Conservation (phyloP, 2,797 vertebrate species). For the Carcharodon carcharias region DNA sequence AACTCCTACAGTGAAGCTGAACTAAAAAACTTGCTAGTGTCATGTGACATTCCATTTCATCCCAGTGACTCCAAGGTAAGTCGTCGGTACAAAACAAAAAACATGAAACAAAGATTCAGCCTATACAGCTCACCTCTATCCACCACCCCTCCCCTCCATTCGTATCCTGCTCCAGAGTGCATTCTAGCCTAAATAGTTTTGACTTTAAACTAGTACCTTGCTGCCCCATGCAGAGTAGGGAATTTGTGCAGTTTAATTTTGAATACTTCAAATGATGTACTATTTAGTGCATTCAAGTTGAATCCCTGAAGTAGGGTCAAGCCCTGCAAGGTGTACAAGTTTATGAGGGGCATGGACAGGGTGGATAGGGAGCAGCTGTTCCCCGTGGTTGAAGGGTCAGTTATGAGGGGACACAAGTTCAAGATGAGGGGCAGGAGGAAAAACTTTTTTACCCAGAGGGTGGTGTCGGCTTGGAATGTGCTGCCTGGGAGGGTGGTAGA, state of each 20-base stretch:
- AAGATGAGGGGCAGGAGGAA: no score
- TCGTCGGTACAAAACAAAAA: background rate
- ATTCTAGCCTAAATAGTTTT: background rate
- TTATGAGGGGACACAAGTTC: no score
- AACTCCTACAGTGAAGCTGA: constrained; percentile 70
- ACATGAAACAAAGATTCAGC: background rate
- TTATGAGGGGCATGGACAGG: no score
- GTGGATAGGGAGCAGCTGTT: no score
- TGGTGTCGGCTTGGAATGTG: no score
- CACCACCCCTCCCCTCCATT: background rate
- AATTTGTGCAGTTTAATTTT: background rate
- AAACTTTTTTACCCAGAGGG: no score
- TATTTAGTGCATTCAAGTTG: background rate
- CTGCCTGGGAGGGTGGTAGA: no score
- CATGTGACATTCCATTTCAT: constrained; percentile 60
- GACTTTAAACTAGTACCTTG: background rate
- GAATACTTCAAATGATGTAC: background rate
- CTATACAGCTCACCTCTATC: background rate
- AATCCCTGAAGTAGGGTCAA: background rate
- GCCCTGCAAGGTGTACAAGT: background rate
- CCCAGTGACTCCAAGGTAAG: constrained; percentile 68
- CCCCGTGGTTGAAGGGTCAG: no score
- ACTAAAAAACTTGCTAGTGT: constrained; percentile 64
- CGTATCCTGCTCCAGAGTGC: background rate
- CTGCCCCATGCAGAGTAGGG: no score